Evolutionary conservation across 2,113 vertebrate genomes (phyloP).

Genomic region (Bambusicola thoracicus): DNA sequence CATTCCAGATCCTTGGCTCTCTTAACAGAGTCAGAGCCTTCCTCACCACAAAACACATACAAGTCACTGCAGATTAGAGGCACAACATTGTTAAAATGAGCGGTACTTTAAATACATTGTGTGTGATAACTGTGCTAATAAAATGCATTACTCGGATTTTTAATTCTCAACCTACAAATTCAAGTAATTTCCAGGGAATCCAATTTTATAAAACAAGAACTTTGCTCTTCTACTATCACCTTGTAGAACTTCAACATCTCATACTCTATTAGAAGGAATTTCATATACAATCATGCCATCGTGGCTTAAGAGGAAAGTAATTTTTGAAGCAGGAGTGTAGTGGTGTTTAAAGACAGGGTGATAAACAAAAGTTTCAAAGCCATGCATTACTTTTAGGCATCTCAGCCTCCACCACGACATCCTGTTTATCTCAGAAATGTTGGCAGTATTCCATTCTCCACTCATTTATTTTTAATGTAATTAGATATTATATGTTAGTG

Average conservation of each 20-base stretch:
- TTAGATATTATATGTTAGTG: neutral
- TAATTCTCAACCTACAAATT: neutral
- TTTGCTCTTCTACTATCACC: neutral
- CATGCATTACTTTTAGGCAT: rapidly evolving
- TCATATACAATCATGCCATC: neutral
- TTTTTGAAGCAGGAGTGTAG: neutral
- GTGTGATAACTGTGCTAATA: neutral
- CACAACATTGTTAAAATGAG: neutral
- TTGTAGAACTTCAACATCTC: neutral
- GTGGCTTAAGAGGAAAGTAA: neutral
- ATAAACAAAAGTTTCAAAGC: neutral
- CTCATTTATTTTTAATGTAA: neutral
- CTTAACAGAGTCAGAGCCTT: neutral
- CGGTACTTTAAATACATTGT: neutral
- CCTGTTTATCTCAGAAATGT: neutral
- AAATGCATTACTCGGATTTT: neutral
- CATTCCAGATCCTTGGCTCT: neutral
- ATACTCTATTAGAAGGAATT: neutral
- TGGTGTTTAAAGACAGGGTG: neutral
- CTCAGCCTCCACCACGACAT: neutral
- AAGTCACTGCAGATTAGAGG: neutral
- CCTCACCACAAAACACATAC: neutral
- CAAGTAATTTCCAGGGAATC: neutral
- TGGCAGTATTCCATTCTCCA: neutral
- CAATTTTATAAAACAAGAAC: neutral